These are phyloP conservation scores for Lanistes nyassanus DNA, from an alignment of 1,140 invertebrate species.

Conservation along the genomic window DNA sequence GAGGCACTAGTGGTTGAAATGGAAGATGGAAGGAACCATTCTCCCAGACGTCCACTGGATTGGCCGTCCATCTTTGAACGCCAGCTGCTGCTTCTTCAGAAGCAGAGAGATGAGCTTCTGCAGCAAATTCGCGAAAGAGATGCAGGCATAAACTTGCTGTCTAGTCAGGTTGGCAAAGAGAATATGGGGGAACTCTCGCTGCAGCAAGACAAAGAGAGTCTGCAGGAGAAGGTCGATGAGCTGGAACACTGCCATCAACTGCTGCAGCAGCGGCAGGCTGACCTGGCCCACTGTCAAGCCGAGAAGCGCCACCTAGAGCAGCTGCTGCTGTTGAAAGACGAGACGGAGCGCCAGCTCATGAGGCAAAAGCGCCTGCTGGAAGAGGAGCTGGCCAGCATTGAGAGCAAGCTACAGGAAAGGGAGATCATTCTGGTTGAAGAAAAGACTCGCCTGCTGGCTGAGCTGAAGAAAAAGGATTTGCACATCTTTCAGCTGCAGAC, in stretches of 20 bases:
- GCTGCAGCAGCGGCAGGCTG: slow-evolving; percentile 41
- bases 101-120: slow-evolving; percentile 54
- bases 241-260: slow-evolving; percentile 37
- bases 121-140: slow-evolving; percentile 26
- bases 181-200: neutral
- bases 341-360: slow-evolving; percentile 57
- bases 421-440: slow-evolving; percentile 54
- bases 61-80: slow-evolving; percentile 41
- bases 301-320: slow-evolving; percentile 53
- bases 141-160: neutral
- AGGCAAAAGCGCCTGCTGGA: slow-evolving; percentile 57
- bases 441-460: slow-evolving; percentile 47
- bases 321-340: slow-evolving; percentile 52
- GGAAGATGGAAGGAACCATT: slow-evolving; percentile 31
- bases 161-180: neutral
- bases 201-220: slow-evolving; percentile 38
- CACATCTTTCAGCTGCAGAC: slow-evolving; percentile 25
- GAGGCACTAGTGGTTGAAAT: slow-evolving; percentile 48
- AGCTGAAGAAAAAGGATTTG: slow-evolving; percentile 44
- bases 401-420: slow-evolving; percentile 51
- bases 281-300: slow-evolving; percentile 35
- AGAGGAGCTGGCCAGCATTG: slow-evolving; percentile 54
- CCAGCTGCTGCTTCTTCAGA: slow-evolving; percentile 56
- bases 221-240: slow-evolving; percentile 47
- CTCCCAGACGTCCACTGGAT: slow-evolving; percentile 14